A percentile compares a stretch with the other conserved stretches of the same genome.
Evolutionary conservation across 2,888 invertebrate genomes (phyloP).

Genomic region (Eupithecia pulchellata): DNA sequence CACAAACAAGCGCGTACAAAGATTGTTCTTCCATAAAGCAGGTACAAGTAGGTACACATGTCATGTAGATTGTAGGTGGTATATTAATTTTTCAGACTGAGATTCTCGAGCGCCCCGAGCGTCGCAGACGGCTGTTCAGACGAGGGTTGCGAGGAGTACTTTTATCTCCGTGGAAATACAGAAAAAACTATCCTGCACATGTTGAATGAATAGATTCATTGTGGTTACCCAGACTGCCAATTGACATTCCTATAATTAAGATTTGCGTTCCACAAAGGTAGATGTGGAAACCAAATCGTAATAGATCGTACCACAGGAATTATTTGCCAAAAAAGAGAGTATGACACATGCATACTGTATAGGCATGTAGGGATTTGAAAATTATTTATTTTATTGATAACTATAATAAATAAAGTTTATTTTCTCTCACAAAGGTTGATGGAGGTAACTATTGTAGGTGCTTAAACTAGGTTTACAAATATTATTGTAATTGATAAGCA

Average conservation of each 20-base stretch:
- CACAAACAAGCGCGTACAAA: neutral
- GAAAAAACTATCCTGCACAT: neutral
- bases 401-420: too few relatives aligned
- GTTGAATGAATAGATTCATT: neutral
- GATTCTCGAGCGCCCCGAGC: conserved; percentile 75
- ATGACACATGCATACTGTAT: too few relatives aligned
- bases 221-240: neutral
- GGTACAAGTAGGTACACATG: neutral
- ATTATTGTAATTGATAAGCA: too few relatives aligned
- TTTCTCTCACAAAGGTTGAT: too few relatives aligned
- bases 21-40: neutral
- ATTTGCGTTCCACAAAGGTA: too few relatives aligned
- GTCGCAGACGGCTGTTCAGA: conserved; percentile 64
- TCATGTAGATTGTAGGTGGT: conserved; percentile 40
- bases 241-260: neutral
- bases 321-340: too few relatives aligned
- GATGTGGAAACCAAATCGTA: too few relatives aligned
- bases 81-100: conserved; percentile 77
- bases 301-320: too few relatives aligned
- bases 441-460: too few relatives aligned
- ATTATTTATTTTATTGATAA: too few relatives aligned
- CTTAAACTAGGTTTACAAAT: too few relatives aligned
- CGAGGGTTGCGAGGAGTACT: conserved; percentile 17
- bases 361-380: too few relatives aligned
- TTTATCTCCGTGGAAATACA: conserved; percentile 9